Evolutionary conservation across 2,113 vertebrate genomes (phyloP).

Genomic region (Ciconia stormi): DNA sequence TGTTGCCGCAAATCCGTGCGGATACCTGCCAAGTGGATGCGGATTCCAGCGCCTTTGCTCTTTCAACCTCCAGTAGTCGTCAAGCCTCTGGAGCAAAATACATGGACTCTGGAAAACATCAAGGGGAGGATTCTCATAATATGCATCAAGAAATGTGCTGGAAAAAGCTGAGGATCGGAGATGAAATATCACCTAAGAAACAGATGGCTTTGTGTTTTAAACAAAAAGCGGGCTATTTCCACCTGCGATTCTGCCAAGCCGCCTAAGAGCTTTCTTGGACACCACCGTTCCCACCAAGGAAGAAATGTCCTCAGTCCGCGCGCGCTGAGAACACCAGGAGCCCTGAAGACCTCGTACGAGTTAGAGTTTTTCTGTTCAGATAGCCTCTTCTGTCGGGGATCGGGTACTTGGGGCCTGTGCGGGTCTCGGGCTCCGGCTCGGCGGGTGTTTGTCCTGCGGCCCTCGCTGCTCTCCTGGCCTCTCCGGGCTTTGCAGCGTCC

Average conservation of each 20-base stretch:
- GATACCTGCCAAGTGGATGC: not conserved
- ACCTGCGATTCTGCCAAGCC: fast-evolving
- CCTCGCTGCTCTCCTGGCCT: fast-evolving
- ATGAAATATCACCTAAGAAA: fast-evolving
- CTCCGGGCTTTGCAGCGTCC: not conserved
- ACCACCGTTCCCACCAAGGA: not conserved
- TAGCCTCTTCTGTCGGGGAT: not conserved
- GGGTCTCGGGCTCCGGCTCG: not conserved
- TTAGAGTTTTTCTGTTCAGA: not conserved
- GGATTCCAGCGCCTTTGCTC: not conserved
- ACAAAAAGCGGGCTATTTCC: not conserved
- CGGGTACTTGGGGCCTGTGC: not conserved
- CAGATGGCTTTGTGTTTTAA: not conserved
- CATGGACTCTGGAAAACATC: not conserved
- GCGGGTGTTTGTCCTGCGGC: not conserved
- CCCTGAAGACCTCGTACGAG: not conserved
- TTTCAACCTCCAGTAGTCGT: not conserved
- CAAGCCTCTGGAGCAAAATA: not conserved
- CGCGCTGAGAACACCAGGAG: fast-evolving
- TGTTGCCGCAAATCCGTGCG: not conserved
- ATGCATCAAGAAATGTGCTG: not conserved
- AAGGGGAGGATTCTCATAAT: not conserved
- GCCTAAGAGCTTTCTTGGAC: fast-evolving
- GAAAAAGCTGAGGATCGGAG: not conserved
- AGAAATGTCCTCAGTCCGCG: fast-evolving